Conservation (phyloP, 2,113 vertebrate species). For the Chaetura pelagica region DNA sequence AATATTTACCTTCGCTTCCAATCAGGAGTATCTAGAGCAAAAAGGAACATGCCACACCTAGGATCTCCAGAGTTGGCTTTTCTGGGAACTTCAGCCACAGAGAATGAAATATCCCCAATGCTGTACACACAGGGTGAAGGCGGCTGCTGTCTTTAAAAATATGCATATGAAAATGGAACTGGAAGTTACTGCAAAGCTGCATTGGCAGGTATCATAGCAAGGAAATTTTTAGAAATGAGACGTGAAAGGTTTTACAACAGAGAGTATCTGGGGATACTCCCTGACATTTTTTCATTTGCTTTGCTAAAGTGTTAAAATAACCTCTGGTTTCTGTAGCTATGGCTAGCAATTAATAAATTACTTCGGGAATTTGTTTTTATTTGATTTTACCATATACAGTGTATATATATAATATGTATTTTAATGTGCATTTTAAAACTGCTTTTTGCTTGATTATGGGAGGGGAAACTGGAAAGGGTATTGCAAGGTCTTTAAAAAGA, state of each 20-base stretch:
- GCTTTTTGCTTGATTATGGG: not conserved
- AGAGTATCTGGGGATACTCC: not conserved
- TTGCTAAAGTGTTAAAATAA: not conserved
- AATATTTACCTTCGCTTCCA: conserved; percentile 46
- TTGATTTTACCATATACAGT: not conserved
- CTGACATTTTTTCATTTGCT: not conserved
- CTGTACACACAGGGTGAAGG: not conserved
- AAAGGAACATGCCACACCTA: conserved; percentile 61
- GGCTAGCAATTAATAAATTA: not conserved
- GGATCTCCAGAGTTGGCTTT: not conserved
- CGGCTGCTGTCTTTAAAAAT: not conserved
- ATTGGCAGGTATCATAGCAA: conserved; percentile 16
- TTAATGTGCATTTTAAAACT: not conserved
- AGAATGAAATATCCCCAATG: not conserved
- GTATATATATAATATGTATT: not conserved
- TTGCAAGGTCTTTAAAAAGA: not conserved
- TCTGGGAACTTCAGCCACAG: not conserved
- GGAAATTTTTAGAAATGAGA: not conserved
- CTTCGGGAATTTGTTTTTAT: not conserved
- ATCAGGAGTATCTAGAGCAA: conserved; percentile 13
- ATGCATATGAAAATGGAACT: not conserved
- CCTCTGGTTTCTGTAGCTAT: not conserved
- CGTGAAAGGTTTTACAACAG: not conserved
- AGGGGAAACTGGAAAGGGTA: not conserved
- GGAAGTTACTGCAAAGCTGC: not conserved